Evolutionary conservation across 2,888 invertebrate species (phyloP).

Genomic region (Melinaea marsaeus): DNA sequence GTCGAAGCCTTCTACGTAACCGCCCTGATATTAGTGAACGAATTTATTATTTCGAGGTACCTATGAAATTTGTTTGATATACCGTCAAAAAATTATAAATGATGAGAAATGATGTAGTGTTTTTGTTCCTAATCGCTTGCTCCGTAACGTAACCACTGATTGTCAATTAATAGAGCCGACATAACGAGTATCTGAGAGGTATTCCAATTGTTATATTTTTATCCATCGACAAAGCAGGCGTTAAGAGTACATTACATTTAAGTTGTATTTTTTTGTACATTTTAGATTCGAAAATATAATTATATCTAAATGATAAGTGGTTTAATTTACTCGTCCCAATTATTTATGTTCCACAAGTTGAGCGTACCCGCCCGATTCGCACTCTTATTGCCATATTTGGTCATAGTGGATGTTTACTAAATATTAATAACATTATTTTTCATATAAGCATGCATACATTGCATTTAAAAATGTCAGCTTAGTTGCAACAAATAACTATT

Average conservation of each 20-base stretch:
- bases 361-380: too few relatives aligned
- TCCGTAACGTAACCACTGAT: constrained; percentile 58
- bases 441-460: too few relatives aligned
- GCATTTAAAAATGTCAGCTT: too few relatives aligned
- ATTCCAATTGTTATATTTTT: constrained; percentile 60
- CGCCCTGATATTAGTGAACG: constrained; percentile 73
- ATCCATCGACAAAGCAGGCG: constrained; percentile 63
- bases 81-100: constrained; percentile 28
- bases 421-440: too few relatives aligned
- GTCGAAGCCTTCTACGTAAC: constrained; percentile 69
- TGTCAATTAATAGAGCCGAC: constrained; percentile 69
- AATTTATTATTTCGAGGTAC: constrained; percentile 66
- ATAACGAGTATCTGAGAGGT: constrained; percentile 54
- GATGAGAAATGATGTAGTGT: constrained; percentile 47
- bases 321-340: constrained; percentile 41
- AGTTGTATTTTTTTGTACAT: constrained; percentile 86
- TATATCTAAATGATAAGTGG: constrained; percentile 73
- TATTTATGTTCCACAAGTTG: neutral
- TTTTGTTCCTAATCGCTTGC: constrained; percentile 72
- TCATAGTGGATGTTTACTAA: too few relatives aligned
- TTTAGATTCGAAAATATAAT: constrained; percentile 86
- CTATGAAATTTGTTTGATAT: constrained; percentile 40
- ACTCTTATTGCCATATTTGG: too few relatives aligned
- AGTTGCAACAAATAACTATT: too few relatives aligned
- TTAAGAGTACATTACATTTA: constrained; percentile 82